phyloP scores from a whole-genome alignment of 2,888 invertebrate genomes.

The Lepidocyrtoides sp. region DNA sequence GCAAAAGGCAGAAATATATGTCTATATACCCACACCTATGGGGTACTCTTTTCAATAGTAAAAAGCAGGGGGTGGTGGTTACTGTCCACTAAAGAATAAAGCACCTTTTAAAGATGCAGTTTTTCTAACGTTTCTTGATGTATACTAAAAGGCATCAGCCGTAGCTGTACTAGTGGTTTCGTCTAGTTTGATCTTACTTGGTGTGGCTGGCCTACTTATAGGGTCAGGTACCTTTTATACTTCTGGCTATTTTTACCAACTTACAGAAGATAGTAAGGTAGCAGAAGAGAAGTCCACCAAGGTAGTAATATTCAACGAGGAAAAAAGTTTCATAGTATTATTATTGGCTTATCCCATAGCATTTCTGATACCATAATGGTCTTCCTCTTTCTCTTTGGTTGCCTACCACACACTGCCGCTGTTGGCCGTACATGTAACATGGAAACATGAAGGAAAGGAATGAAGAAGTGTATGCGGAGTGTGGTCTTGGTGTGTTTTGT shows the following conservation, averaged over 20 bases:
- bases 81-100: background rate
- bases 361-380: slow-evolving; percentile 62
- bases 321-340: slow-evolving; percentile 9
- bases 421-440: background rate
- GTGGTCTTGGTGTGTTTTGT: background rate
- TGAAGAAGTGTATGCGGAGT: background rate
- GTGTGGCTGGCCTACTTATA: slow-evolving; percentile 28
- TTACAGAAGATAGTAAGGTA: background rate
- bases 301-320: background rate
- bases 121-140: background rate
- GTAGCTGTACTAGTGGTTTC: background rate
- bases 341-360: slow-evolving; percentile 49
- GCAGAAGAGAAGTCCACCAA: background rate
- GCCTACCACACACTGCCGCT: background rate
- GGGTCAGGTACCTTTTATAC: slow-evolving; percentile 26
- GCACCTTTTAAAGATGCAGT: slow-evolving; percentile 1
- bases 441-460: no score
- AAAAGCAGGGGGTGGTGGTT: background rate
- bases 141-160: background rate
- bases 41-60: background rate
- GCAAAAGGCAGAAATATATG: no score
- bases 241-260: slow-evolving; percentile 1
- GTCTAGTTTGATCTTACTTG: background rate
- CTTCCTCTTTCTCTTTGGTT: slow-evolving; percentile 26
- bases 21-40: no score